Percentiles rank a stretch among this genome's conserved stretches.
Conservation (phyloP, 2,797 vertebrate species). For the Zenarchopterus dispar region DNA sequence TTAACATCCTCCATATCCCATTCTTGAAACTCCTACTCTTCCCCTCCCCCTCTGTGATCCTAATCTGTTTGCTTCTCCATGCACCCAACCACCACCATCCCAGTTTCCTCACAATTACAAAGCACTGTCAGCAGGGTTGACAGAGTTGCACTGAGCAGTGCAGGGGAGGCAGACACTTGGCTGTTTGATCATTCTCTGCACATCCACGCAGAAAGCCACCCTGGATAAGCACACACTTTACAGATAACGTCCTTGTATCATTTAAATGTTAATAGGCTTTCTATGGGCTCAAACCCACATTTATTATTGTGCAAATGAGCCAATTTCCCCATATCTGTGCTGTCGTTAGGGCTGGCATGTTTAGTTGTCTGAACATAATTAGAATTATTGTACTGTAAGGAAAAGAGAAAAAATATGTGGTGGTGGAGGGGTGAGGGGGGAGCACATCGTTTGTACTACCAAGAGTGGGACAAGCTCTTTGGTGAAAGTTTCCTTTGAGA, state of each 20-base stretch:
- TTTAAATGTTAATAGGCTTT: constrained; percentile 84
- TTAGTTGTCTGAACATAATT: constrained; percentile 83
- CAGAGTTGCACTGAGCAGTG: constrained; percentile 53
- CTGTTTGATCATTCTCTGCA: constrained; percentile 76
- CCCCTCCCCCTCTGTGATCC: neutral
- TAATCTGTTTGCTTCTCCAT: constrained; percentile 26
- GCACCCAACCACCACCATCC: constrained; percentile 12
- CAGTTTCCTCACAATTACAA: constrained; percentile 65
- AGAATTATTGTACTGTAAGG: constrained; percentile 79
- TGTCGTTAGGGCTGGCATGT: constrained; percentile 78
- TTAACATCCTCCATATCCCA: neutral
- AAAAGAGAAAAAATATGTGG: constrained; percentile 45
- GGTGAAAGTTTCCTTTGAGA: constrained; percentile 66
- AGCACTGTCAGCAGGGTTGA: constrained; percentile 61
- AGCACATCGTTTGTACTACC: constrained; percentile 52
- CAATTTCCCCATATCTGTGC: constrained; percentile 77
- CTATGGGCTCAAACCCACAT: constrained; percentile 78
- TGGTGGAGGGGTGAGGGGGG: constrained; percentile 32
- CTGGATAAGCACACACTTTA: constrained; percentile 79
- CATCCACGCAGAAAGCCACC: constrained; percentile 72
- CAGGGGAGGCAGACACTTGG: constrained; percentile 41
- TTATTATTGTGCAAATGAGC: constrained; percentile 83
- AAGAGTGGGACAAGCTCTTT: constrained; percentile 65
- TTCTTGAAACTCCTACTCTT: neutral
- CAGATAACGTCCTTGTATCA: constrained; percentile 80